Evolutionary conservation across 2,113 vertebrate genomes (phyloP), one percentile per base, ranked within the genome.

Genomic region (Sorex fumeus): DNA sequence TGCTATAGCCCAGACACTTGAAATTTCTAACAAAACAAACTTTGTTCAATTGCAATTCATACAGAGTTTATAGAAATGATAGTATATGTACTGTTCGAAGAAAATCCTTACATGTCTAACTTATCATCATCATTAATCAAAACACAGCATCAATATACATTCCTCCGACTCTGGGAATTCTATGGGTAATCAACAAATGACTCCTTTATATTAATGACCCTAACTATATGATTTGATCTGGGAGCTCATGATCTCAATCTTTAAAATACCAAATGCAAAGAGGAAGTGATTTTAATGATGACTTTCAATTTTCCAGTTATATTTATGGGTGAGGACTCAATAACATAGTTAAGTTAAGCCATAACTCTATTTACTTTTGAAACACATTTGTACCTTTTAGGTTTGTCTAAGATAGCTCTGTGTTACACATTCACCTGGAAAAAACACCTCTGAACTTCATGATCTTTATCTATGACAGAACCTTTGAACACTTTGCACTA

Each of bases 371-470:
- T 93, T 91, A 60, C 86, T 92, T 94, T 93, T 88, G 80, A 62
- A 86, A 88, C 57, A 88, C 57, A 75, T 94, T 88, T 94, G 76
- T 15, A 67, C 76, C 30, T 79, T 84, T 72, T 80, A 10, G 71
- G 71, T 93, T 88, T 95, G 50, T 75, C 53, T 76, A 80, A 96
- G 83, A 94, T 92, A 92, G 71, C 12, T 45, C 32, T 9, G 0
- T 74, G 92, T 96, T 92, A 95, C 76, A 95, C 77, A 96, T 95
- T 95, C 69, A 94, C 91, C 69, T 66, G n/a, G 84, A 90, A 67
- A 77, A 60, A 50, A 88, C 81, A 90, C 64, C 87, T 87, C 94
- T 92, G 93, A 77, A 87, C 87, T 84, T 87, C 67, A 72, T 67
- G 96, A 94, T 94, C 93, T 94, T 64, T 40, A 88, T n/a, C 69